Percentiles rank a stretch among this genome's conserved stretches.
Conservation (phyloP, 2,888 invertebrate species). For the Sceliomorpha sp. region DNA sequence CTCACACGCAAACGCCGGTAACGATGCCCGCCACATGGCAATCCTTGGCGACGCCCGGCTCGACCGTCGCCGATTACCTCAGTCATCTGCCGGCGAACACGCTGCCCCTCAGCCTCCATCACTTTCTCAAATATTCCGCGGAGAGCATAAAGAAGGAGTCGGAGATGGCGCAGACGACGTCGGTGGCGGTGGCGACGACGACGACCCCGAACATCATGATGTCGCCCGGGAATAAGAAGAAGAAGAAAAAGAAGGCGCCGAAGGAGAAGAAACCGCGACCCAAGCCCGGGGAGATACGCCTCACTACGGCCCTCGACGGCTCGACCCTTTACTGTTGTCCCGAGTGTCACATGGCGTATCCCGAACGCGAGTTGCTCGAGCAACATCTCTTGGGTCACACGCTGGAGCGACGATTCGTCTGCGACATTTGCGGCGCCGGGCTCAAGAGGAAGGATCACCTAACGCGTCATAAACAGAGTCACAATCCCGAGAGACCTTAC, state of each 20-base stretch:
- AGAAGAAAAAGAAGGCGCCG: conserved; percentile 89
- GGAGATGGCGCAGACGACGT: conserved; percentile 81
- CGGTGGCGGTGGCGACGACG: conserved; percentile 78
- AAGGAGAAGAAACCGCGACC: conserved; percentile 92
- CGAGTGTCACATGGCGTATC: conserved; percentile 94
- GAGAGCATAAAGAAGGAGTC: conserved; percentile 88
- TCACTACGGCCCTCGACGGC: conserved; percentile 90
- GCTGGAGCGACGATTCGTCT: conserved; percentile 91
- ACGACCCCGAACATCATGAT: conserved; percentile 73
- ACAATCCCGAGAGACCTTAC: conserved; percentile 93
- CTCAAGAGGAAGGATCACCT: conserved; percentile 92
- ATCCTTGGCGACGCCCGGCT: conserved; percentile 86
- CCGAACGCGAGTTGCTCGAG: conserved; percentile 90
- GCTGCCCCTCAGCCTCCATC: conserved; percentile 89
- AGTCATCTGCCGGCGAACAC: conserved; percentile 89
- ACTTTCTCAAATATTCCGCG: conserved; percentile 91
- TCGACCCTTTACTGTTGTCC: conserved; percentile 93
- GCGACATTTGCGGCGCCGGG: conserved; percentile 94
- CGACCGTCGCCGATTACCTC: conserved; percentile 91
- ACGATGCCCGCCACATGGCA: conserved; percentile 86
- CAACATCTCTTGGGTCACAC: conserved; percentile 94
- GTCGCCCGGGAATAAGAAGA: conserved; percentile 83
- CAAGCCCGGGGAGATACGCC: conserved; percentile 90
- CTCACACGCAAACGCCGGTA: conserved; percentile 78
- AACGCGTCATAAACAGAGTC: conserved; percentile 92